Conservation (phyloP, 2,113 vertebrate species). For the Pseudorasbora parva region DNA sequence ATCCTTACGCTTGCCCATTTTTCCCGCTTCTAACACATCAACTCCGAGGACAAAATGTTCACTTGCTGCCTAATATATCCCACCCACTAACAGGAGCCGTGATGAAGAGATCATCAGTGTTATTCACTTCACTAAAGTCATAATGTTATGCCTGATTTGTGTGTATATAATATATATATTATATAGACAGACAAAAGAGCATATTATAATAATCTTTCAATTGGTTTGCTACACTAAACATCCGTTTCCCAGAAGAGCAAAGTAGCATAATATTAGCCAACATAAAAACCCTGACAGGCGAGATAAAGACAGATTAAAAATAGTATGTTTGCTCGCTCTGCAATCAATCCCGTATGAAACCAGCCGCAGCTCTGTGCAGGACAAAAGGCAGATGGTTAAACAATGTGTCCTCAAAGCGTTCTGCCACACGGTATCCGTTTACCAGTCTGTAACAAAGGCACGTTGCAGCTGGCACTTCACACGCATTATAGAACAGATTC, state of each 20-base stretch:
- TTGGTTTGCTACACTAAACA: neutral
- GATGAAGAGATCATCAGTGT: too few species aligned
- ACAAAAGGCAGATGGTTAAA: constrained; percentile 20
- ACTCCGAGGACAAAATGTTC: too few species aligned
- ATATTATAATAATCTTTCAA: too few species aligned
- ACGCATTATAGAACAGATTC: constrained; percentile 20
- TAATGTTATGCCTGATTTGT: too few species aligned
- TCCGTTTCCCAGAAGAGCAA: neutral
- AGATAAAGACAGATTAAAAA: neutral
- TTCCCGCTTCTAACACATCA: too few species aligned
- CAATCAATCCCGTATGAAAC: neutral
- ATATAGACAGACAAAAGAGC: too few species aligned
- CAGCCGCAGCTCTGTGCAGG: neutral
- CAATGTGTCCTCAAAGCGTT: constrained; percentile 26
- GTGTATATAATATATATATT: too few species aligned
- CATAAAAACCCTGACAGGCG: neutral
- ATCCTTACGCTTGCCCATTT: too few species aligned
- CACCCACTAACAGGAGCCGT: too few species aligned
- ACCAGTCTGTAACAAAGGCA: constrained; percentile 1
- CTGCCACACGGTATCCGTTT: constrained; percentile 2
- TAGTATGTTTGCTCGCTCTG: neutral
- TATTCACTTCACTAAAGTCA: too few species aligned
- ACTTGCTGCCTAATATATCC: too few species aligned
- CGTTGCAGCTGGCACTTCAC: constrained; percentile 21
- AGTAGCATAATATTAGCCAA: neutral